Evolutionary conservation across 2,113 vertebrate genomes (phyloP).

Genomic region (Vombatus ursinus): DNA sequence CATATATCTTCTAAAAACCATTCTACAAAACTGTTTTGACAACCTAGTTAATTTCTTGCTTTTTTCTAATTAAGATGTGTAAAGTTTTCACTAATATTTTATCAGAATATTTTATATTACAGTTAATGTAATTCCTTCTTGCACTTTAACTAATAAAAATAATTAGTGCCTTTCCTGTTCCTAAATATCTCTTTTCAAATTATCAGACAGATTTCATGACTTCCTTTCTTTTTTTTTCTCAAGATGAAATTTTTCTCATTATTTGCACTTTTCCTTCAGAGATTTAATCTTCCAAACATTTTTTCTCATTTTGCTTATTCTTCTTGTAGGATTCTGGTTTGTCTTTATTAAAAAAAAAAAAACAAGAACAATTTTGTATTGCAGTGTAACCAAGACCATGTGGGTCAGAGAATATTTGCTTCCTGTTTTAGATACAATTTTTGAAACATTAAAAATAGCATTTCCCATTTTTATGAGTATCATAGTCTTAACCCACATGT

Average conservation of each 20-base stretch:
- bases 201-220: neutral
- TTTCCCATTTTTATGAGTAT: slow-evolving; percentile 20
- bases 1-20: neutral
- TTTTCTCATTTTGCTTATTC: neutral
- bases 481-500: slow-evolving; percentile 11
- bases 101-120: slow-evolving; percentile 53
- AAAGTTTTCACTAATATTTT: slow-evolving; percentile 53
- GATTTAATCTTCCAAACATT: neutral
- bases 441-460: slow-evolving; percentile 6
- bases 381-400: slow-evolving; percentile 14
- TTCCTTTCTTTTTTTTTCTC: neutral
- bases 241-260: neutral
- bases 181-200: neutral
- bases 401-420: neutral
- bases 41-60: slow-evolving; percentile 34
- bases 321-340: neutral
- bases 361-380: neutral
- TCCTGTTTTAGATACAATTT: slow-evolving; percentile 13
- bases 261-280: slow-evolving; percentile 9
- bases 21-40: slow-evolving; percentile 15
- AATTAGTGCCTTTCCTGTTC: slow-evolving; percentile 23
- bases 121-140: slow-evolving; percentile 47
- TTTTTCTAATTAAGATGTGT: slow-evolving; percentile 54
- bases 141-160: slow-evolving; percentile 34
- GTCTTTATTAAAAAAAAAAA: neutral